Evolutionary conservation across 2,113 vertebrate species (phyloP), one percentile per base, ranked within the genome.

Genomic region (Nibea coibor): DNA sequence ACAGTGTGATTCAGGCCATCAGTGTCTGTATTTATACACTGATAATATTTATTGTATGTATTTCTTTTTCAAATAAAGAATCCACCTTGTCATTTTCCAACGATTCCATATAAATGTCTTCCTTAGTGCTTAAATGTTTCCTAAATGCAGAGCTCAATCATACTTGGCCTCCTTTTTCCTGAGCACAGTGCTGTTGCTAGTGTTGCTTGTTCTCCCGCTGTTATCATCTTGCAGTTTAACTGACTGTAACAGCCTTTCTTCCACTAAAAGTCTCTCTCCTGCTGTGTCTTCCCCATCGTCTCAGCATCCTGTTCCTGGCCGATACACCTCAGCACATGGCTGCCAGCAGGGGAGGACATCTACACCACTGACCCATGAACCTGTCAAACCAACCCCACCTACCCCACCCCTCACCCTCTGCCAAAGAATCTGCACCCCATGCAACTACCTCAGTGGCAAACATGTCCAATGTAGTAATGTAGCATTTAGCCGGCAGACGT

Each of bases 291-390:
- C 58, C 64, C 73, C 87, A 69, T 87, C 42, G 47, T 78, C 74
- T 80, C 88, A 86, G 85, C 74, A 58, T 69, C 59, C 16, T 15
- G 64, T 85, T 89, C 73, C 80, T 86, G 84, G 59, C 61, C 48
- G 78, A 71, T 82, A 48, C 79, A 67, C 80, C 71, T 86, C 73
- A 69, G 63, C 82, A 88, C 82, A 84, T 63, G 83, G 80, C 85
- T 81, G 75, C 80, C 91, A 93, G 91, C 81, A 58, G 87, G 93
- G 77, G 61, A 87, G 68, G 63, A 85, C 86, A 87, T 87, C 69
- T 75, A 54, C 67, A 82, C 72, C 72, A 42, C 67, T 89, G 89
- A 93, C 85, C 89, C 82, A 31, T 93, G 89, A 93, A 92, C 83
- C 79, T 86, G 82, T 75, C 80, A 80, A 58, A 65, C 58, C 61